These are phyloP conservation scores for Araneus ventricosus DNA, from an alignment of 1,140 invertebrate genomes.

Conservation along the genomic window DNA sequence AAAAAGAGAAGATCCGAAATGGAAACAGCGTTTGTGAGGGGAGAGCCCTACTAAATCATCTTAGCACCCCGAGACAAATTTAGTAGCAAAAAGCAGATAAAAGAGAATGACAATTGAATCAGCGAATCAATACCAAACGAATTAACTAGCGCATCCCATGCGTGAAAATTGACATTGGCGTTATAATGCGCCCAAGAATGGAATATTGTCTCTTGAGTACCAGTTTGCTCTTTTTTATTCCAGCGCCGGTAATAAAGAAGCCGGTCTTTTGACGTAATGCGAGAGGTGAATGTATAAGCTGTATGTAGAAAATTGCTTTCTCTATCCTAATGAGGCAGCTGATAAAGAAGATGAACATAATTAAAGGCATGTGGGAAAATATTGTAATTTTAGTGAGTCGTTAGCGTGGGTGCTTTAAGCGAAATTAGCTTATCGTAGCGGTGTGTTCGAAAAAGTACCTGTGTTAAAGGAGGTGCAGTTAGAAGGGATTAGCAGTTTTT, in stretches of 20 bases:
- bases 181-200: constrained; percentile 40
- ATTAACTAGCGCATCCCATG: constrained; percentile 29
- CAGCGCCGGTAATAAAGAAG: background rate
- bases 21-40: constrained; percentile 24
- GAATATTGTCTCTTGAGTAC: constrained; percentile 46
- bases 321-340: constrained; percentile 13
- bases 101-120: constrained; percentile 55
- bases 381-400: constrained; percentile 24
- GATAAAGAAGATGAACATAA: constrained; percentile 44
- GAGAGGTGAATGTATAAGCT: background rate
- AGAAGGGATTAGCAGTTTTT: constrained; percentile 13
- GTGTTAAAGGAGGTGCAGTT: background rate
- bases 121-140: constrained; percentile 47
- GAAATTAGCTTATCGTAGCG: constrained; percentile 33
- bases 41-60: constrained; percentile 43
- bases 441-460: background rate
- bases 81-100: constrained; percentile 53
- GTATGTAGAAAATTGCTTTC: background rate
- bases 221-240: background rate
- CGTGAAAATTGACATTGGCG: constrained; percentile 60
- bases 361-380: constrained; percentile 42
- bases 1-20: constrained; percentile 26
- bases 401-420: constrained; percentile 32
- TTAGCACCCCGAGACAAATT: constrained; percentile 55
- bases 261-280: background rate